Evolutionary conservation across 2,113 vertebrate species (phyloP).

Genomic region (Aspidoscelis tigris): DNA sequence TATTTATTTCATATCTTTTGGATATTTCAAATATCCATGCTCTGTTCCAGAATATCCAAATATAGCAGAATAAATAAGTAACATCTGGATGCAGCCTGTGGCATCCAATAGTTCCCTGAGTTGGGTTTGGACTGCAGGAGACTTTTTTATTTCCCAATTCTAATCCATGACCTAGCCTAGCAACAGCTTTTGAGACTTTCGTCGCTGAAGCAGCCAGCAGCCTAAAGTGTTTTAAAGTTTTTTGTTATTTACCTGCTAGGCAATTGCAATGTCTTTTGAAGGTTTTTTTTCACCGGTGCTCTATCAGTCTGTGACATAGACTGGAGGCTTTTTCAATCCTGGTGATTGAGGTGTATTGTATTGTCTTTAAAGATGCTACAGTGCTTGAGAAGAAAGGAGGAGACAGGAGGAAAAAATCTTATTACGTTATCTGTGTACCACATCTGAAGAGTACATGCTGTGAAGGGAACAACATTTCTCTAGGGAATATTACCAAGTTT

Average conservation of each 20-base stretch:
- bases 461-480: constrained; percentile 47
- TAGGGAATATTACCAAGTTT: neutral
- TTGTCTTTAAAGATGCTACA: constrained; percentile 50
- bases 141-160: constrained; percentile 23
- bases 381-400: neutral
- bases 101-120: constrained; percentile 31
- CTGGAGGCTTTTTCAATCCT: constrained; percentile 40
- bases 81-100: neutral
- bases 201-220: constrained; percentile 15
- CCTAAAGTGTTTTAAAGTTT: constrained; percentile 20
- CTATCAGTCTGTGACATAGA: neutral
- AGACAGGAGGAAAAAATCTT: constrained; percentile 23
- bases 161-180: constrained; percentile 37
- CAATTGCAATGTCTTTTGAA: constrained; percentile 7
- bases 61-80: no score
- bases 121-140: constrained; percentile 32
- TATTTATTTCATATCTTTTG: no score
- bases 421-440: constrained; percentile 44
- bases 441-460: constrained; percentile 42
- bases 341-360: constrained; percentile 40
- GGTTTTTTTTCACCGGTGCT: constrained; percentile 10
- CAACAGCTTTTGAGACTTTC: constrained; percentile 29
- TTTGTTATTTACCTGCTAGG: neutral
- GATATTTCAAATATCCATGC: no score
- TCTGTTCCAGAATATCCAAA: no score